A percentile compares a stretch with the other conserved stretches of the same genome.
Conservation (phyloP, 2,888 invertebrate species). For the Cerastis rubricosa region DNA sequence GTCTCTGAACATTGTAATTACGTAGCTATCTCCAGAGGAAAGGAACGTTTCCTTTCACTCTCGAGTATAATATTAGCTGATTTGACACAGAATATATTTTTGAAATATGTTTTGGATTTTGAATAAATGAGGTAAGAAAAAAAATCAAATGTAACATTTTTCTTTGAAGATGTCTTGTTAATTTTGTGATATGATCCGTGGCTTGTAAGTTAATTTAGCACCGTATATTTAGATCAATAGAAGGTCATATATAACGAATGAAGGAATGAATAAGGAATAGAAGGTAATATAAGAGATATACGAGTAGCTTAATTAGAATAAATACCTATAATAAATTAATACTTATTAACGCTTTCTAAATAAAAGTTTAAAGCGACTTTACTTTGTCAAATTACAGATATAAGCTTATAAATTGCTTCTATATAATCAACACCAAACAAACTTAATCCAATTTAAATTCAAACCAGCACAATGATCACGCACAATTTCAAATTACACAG, state of each 20-base stretch:
- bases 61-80: slow-evolving; percentile 16
- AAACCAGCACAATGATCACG: neutral
- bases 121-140: neutral
- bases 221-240: neutral
- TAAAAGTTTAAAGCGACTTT: neutral
- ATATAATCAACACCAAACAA: neutral
- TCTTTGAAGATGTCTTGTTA: slow-evolving; percentile 15
- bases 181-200: slow-evolving; percentile 16
- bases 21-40: slow-evolving; percentile 28
- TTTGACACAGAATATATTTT: slow-evolving; percentile 20
- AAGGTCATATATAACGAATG: neutral
- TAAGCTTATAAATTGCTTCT: neutral
- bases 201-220: neutral
- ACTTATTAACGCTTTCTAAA: neutral
- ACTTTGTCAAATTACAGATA: neutral
- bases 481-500: slow-evolving; percentile 16
- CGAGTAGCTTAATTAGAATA: neutral
- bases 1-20: slow-evolving; percentile 43
- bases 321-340: too few relatives aligned
- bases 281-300: neutral
- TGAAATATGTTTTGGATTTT: slow-evolving; percentile 8
- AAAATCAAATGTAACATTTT: neutral
- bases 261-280: too few relatives aligned
- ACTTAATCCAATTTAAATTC: slow-evolving; percentile 2
- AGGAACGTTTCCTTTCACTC: slow-evolving; percentile 11